Conservation (phyloP, 2,888 invertebrate genomes). For the Ichneumon xanthorius region DNA sequence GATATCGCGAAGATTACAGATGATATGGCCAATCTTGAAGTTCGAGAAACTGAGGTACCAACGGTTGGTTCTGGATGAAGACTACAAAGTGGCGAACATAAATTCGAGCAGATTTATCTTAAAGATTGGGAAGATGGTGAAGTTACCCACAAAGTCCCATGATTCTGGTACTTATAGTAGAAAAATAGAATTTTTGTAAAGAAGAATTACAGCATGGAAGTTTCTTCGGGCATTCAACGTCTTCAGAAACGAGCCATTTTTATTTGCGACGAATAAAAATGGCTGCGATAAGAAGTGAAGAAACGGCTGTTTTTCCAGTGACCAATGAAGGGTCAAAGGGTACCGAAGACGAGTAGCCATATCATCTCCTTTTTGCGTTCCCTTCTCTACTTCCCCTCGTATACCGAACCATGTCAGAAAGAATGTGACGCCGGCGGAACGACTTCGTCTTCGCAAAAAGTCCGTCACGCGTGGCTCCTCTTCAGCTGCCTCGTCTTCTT, state of each 20-base stretch:
- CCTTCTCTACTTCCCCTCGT: slow-evolving; percentile 28
- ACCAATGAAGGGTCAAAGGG: background rate
- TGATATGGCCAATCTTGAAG: background rate
- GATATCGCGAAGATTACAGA: background rate
- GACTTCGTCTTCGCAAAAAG: slow-evolving; percentile 77
- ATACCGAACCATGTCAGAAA: slow-evolving; percentile 75
- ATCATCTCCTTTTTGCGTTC: slow-evolving; percentile 2
- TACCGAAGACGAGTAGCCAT: background rate
- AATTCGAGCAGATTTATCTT: background rate
- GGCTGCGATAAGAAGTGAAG: background rate
- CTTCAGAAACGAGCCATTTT: background rate
- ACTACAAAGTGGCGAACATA: background rate
- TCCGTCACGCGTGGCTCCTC: slow-evolving; percentile 75
- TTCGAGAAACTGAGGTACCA: background rate
- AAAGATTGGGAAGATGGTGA: background rate
- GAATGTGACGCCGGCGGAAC: slow-evolving; percentile 78
- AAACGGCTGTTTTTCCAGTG: background rate
- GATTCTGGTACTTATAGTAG: background rate
- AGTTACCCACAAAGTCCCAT: background rate
- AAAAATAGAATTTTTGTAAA: background rate
- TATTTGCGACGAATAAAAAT: background rate
- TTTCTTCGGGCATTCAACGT: background rate
- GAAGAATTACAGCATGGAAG: background rate
- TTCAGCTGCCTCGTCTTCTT: slow-evolving; percentile 42
- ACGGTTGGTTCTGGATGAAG: background rate